Evolutionary conservation across 2,797 vertebrate genomes (phyloP).

Genomic region (Anas georgica): DNA sequence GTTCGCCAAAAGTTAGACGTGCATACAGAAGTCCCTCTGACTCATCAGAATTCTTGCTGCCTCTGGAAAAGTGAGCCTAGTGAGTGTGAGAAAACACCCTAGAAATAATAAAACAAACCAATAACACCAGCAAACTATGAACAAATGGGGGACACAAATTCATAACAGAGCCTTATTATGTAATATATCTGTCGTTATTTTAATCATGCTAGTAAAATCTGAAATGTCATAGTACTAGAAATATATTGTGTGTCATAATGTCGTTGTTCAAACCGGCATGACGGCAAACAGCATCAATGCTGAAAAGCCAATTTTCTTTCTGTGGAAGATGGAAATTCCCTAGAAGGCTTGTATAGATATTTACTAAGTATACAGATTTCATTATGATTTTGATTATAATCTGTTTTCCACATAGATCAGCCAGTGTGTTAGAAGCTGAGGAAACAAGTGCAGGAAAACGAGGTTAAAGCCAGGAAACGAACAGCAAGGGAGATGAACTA

Average conservation of each 20-base stretch:
- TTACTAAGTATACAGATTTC: neutral
- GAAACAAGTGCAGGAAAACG: constrained; percentile 54
- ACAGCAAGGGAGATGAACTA: neutral
- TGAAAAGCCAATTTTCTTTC: neutral
- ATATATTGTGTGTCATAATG: neutral
- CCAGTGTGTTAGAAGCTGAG: constrained; percentile 32
- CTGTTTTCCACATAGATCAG: constrained; percentile 39
- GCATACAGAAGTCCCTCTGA: neutral
- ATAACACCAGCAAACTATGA: neutral
- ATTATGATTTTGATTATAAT: neutral
- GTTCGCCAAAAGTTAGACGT: neutral
- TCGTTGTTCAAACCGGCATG: neutral
- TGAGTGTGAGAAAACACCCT: neutral
- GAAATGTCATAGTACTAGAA: neutral
- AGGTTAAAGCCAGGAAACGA: constrained; percentile 44
- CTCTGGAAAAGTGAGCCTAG: neutral
- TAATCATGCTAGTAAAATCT: neutral
- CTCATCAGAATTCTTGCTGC: neutral
- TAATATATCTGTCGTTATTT: neutral
- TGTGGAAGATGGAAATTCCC: neutral
- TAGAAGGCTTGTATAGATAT: neutral
- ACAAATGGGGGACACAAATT: neutral
- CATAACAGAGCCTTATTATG: neutral
- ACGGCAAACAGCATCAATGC: neutral
- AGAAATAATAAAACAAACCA: neutral